phyloP scores from a whole-genome alignment of 2,888 invertebrate species.

The Germaria angustata region DNA sequence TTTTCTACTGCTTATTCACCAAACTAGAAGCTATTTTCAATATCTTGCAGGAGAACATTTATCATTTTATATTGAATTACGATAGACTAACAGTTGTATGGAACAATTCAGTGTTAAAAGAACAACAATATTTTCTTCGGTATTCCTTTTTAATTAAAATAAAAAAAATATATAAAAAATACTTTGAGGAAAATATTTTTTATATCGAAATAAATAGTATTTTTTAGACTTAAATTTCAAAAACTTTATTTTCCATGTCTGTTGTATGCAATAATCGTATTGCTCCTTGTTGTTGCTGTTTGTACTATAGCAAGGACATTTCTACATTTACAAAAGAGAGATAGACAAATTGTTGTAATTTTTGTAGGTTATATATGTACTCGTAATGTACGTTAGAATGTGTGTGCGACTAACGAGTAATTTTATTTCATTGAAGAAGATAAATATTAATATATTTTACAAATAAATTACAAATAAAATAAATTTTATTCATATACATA shows the following conservation, averaged over 20 bases:
- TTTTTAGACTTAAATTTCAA: too few relatives aligned
- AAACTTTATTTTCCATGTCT: not conserved
- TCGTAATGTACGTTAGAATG: not conserved
- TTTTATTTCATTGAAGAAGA: slow-evolving; percentile 19
- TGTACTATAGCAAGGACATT: not conserved
- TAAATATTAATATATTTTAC: slow-evolving; percentile 16
- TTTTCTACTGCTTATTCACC: too few relatives aligned
- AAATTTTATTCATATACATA: not conserved
- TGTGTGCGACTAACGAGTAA: not conserved
- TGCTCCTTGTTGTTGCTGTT: not conserved
- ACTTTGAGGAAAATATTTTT: too few relatives aligned
- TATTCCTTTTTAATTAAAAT: too few relatives aligned
- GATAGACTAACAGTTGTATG: too few relatives aligned
- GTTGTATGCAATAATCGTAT: not conserved
- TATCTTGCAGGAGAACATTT: too few relatives aligned
- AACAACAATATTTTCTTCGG: too few relatives aligned
- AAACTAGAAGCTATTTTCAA: too few relatives aligned
- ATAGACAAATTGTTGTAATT: not conserved
- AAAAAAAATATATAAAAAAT: too few relatives aligned
- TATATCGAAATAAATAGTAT: too few relatives aligned
- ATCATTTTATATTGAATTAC: too few relatives aligned
- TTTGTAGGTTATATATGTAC: not conserved
- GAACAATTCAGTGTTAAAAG: too few relatives aligned
- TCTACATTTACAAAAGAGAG: not conserved
- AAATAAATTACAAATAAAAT: slow-evolving; percentile 18